Base-by-base conservation (phyloP, 2,797 vertebrate species). In the Streptopelia turtur region DNA sequence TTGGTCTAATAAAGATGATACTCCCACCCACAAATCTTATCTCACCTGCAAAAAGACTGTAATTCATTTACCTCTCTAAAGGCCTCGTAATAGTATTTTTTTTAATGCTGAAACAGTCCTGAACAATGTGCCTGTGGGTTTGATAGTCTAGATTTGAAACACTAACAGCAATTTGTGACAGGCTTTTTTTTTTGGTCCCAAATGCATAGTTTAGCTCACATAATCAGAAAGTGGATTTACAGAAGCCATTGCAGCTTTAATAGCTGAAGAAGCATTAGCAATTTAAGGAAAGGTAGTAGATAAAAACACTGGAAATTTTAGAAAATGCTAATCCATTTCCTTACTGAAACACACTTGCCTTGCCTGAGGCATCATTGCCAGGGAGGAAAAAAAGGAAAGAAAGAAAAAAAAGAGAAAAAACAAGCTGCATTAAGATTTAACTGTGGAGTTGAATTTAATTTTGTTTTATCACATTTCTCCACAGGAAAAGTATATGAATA, bases 161-260 rank as follows among this genome's bases (percentile, higher is more conserved):
- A 76, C 57, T 95, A 91, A 87, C 56, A 35, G 87, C 68, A 88
- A 84, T 94, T 91, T 88, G 45, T 84, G 74, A 84, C 59, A 52
- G 20, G 13, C 9, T 28, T 2, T 24, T 50, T 33, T 70, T 75
- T 68, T 79, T 31, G 11, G 43, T 92, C 91, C 56, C 90, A 94
- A 94, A 86, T 74, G 83, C 49, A 76, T 87, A 84, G 63, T 59
- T 82, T 90, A 93, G 90, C 66, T 91, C 89, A 68, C 5, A 37
- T 87, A 84, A 94, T 91, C 94, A 89, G 87, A 83, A 90, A 89
- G 85, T 74, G 43, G 66, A 83, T 88, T 94, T 88, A 76, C 39
- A 89, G 59, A 90, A 90, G 39, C 59, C 55, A 84, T 76, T 81
- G 83, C 41, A 78, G 49, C 74, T 84, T 81, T 96, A 94, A 86